Conservation (phyloP, 2,113 vertebrate species). For the Saccopteryx bilineata region DNA sequence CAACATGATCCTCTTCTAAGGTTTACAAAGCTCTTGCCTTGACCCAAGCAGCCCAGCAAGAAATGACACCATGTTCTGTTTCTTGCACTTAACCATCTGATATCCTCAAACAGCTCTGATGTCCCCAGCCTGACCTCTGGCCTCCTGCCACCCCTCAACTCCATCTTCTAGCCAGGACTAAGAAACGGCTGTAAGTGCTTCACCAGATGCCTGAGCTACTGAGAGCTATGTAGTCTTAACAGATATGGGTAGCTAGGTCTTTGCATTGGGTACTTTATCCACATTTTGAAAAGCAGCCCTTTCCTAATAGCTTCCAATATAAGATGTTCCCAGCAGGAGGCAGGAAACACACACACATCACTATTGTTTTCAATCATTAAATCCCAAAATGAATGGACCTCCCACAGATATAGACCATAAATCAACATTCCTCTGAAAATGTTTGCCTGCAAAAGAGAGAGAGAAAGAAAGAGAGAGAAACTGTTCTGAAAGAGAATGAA, state of each 20-base stretch:
- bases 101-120: background rate
- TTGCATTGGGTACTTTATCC: background rate
- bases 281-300: constrained; percentile 49
- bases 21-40: background rate
- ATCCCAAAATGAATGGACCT: background rate
- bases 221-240: background rate
- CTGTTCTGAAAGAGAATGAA: constrained; percentile 6
- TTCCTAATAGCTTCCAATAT: background rate
- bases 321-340: constrained; percentile 8
- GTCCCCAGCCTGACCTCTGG: background rate
- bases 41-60: background rate
- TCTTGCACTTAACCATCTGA: constrained; percentile 56
- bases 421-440: constrained; percentile 26
- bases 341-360: constrained; percentile 28
- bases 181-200: background rate
- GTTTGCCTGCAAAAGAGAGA: background rate
- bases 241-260: background rate
- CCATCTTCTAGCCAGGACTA: background rate
- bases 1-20: background rate
- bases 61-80: constrained; percentile 45
- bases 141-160: background rate
- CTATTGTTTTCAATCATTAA: constrained; percentile 37
- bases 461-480: background rate
- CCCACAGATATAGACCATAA: background rate
- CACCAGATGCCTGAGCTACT: background rate